Base-by-base conservation (phyloP, 2,113 vertebrate genomes). In the Rhinolophus ferrumequinum region DNA sequence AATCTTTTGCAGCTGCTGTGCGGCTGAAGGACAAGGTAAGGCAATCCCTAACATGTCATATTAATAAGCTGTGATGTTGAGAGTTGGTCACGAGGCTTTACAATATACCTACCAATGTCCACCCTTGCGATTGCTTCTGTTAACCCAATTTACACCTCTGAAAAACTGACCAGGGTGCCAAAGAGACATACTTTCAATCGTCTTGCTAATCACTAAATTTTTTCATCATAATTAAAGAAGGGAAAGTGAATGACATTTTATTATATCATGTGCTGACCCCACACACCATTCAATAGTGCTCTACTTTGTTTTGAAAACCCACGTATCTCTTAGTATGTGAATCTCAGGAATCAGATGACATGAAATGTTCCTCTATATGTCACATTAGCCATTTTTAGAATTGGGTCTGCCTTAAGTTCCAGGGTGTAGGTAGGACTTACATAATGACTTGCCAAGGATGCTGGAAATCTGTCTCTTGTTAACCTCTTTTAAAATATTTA, bases 81-180 rank as follows among this genome's bases (percentile, higher is more conserved):
- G 56, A 14, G 80, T 9, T 2, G 69, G 7, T 50, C 70, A n/a
- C 0, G 3, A 92, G 18, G 79, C 69, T 89, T 93, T 69, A 35
- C 8, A 33, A 41, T 41, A n/a, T 60, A 54, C 50, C 66, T 28
- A 26, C 56, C 54, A 30, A 62, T 64, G 44, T 35, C 66, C 19
- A 50, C 66, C 38, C 22, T 22, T 6, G 16, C 70, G 62, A 81
- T 56, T 58, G 94, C 76, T 90, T 92, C 66, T 62, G 80, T 77
- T 93, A 54, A 67, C 93, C 81, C 83, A 73, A 91, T 83, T 84
- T 82, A 90, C 41, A 77, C 16, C n/a, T 81, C 93, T 88, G 88
- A 88, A 92, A 96, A 28, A 96, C 88, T 44, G 88, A 93, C 41
- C 64, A 81, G 90, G 35, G 56, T 50, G 35, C 41, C 38, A 22